Conservation (phyloP, 2,797 vertebrate species). For the Rhinophrynus dorsalis region DNA sequence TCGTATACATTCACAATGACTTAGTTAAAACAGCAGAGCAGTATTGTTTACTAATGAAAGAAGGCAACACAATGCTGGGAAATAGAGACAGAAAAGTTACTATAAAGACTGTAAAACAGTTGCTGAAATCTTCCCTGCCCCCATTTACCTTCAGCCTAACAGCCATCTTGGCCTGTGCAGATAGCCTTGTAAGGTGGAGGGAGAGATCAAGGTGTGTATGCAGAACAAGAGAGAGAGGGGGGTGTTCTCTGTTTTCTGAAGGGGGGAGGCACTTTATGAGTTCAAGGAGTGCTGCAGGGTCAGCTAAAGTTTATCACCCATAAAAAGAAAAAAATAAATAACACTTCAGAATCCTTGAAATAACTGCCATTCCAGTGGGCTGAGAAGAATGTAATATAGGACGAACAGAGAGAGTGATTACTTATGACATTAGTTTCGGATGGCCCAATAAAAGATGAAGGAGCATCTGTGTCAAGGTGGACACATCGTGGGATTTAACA, state of each 20-base stretch:
- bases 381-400: slow-evolving; percentile 15
- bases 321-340: slow-evolving; percentile 42
- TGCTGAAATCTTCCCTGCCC: not conserved
- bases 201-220: slow-evolving; percentile 36
- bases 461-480: no score
- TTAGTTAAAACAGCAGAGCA: not conserved
- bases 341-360: slow-evolving; percentile 48
- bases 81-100: not conserved
- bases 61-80: not conserved
- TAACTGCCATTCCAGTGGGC: slow-evolving; percentile 41
- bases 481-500: no score
- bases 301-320: slow-evolving; percentile 47
- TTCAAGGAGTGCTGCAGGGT: slow-evolving; percentile 42
- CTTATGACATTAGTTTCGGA: not conserved
- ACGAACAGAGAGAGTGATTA: not conserved
- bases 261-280: slow-evolving; percentile 35
- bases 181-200: not conserved
- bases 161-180: not conserved
- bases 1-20: not conserved
- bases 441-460: no score
- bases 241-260: slow-evolving; percentile 29
- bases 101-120: not conserved
- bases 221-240: slow-evolving; percentile 4
- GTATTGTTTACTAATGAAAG: not conserved
- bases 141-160: not conserved